These are phyloP conservation scores for Vultur gryphus DNA, from an alignment of 2,797 vertebrate species.

Conservation along the genomic window DNA sequence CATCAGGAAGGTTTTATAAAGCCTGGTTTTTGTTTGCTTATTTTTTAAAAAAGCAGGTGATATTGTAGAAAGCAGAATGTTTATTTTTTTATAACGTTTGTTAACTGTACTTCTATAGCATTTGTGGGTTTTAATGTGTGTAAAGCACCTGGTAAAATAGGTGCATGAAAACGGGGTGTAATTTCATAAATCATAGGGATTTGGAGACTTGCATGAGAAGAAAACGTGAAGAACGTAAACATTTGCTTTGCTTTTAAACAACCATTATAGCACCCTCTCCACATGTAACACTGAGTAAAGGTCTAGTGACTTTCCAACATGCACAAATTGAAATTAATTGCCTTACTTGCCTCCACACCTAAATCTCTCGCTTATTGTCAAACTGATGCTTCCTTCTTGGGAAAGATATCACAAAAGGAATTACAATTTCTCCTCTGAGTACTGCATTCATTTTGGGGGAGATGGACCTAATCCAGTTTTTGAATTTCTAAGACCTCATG, in stretches of 20 bases:
- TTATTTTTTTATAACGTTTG: not conserved
- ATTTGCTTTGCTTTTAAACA: not conserved
- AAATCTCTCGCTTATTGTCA: not conserved
- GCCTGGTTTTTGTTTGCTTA: not conserved
- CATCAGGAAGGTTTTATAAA: not conserved
- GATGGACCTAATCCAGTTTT: not conserved
- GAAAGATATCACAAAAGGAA: not conserved
- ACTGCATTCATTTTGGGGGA: not conserved
- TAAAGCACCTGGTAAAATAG: not conserved
- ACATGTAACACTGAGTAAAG: not conserved
- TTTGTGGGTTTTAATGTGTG: not conserved
- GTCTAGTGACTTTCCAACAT: not conserved
- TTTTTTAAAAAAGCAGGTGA: not conserved
- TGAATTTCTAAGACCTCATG: not conserved
- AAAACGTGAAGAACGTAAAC: not conserved
- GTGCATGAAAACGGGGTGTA: not conserved
- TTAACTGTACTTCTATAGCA: not conserved
- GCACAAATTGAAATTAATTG: not conserved
- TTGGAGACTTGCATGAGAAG: not conserved
- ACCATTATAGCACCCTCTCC: not conserved
- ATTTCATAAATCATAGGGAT: not conserved
- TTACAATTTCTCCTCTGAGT: not conserved
- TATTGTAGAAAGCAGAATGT: not conserved
- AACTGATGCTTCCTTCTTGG: not conserved
- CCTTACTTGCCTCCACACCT: not conserved